A percentile compares a stretch with the other conserved stretches of the same genome.
Evolutionary conservation across 2,113 vertebrate genomes (phyloP).

Genomic region (Turdus rufiventris): DNA sequence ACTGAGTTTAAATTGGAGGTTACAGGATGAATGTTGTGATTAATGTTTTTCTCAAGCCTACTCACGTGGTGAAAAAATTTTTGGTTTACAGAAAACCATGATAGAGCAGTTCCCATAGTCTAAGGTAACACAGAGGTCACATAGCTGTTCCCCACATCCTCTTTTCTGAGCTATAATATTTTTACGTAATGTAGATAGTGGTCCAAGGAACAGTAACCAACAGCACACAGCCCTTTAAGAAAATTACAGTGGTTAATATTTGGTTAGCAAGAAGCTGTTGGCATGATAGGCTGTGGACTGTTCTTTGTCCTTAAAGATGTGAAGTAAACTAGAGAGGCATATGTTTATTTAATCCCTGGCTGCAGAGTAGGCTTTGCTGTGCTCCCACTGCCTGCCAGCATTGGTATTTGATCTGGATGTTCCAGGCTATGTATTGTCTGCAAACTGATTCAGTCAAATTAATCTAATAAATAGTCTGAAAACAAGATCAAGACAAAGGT

Average conservation of each 20-base stretch:
- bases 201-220: neutral
- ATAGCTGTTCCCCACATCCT: neutral
- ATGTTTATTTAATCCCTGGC: neutral
- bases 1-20: neutral
- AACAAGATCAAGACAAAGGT: neutral
- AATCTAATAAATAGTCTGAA: neutral
- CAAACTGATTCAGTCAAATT: neutral
- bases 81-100: neutral
- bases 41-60: neutral
- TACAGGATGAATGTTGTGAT: neutral
- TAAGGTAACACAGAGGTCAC: neutral
- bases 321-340: neutral
- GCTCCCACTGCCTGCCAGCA: neutral
- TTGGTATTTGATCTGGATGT: neutral
- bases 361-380: neutral
- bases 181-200: fast-evolving
- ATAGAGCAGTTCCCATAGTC: neutral
- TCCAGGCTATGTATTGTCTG: neutral
- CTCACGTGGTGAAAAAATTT: neutral
- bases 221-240: neutral
- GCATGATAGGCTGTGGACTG: neutral
- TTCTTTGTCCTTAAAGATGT: neutral
- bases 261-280: neutral
- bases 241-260: neutral
- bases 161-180: neutral